These are phyloP conservation scores for Sinosuthora webbiana DNA, from an alignment of 2,113 vertebrate species.

Conservation along the genomic window DNA sequence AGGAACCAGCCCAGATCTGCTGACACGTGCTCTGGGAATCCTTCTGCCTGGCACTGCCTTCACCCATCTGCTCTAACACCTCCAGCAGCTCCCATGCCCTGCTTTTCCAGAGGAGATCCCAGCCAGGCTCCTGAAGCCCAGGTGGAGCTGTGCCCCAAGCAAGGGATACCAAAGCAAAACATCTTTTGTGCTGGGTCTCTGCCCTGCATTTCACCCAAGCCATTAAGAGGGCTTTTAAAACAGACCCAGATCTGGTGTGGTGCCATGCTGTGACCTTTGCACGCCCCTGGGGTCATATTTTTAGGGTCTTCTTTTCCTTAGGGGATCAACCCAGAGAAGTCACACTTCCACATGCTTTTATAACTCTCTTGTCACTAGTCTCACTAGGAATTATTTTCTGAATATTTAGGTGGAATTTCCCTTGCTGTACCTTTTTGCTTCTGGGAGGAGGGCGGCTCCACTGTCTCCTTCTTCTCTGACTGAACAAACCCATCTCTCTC, in stretches of 20 bases:
- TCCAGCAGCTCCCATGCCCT: neutral
- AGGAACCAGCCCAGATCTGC: neutral
- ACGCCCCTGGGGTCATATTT: neutral
- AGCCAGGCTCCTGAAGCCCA: neutral
- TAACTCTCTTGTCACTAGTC: neutral
- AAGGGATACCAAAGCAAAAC: fast-evolving
- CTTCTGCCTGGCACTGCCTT: neutral
- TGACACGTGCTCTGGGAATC: neutral
- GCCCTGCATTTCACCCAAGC: neutral
- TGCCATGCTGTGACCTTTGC: neutral
- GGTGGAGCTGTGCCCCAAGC: neutral
- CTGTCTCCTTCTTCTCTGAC: neutral
- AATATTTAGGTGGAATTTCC: neutral
- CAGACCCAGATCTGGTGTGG: neutral
- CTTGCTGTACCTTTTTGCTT: neutral
- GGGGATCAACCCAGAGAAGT: neutral
- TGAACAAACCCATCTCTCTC: neutral
- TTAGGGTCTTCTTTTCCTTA: neutral
- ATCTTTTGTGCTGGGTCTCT: neutral
- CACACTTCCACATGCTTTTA: neutral
- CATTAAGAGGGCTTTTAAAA: neutral
- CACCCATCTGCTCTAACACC: neutral
- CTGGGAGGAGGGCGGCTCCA: fast-evolving
- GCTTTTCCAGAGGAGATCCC: neutral
- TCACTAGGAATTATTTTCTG: neutral